A percentile compares a stretch with the other conserved stretches of the same genome.
phyloP scores from a whole-genome alignment of 1,140 invertebrate genomes.

The Microplitis demolitor region DNA sequence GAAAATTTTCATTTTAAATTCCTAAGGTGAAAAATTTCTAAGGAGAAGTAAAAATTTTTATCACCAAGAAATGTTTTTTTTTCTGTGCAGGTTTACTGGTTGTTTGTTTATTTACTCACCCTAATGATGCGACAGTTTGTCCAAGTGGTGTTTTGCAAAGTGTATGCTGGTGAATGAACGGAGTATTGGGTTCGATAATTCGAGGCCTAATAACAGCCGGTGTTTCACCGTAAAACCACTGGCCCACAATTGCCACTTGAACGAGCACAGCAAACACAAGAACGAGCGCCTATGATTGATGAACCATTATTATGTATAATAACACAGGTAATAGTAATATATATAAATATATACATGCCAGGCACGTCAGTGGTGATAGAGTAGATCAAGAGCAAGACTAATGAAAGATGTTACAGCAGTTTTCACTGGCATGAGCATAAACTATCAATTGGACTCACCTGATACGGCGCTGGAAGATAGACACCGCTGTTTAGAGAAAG shows the following conservation, averaged over 20 bases:
- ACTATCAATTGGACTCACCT: constrained; percentile 54
- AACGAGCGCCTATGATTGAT: constrained; percentile 70
- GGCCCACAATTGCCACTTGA: constrained; percentile 85
- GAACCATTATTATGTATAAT: not conserved
- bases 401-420: not conserved
- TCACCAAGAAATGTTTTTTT: too few relatives aligned
- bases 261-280: constrained; percentile 88
- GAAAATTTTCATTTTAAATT: too few relatives aligned
- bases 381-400: too few relatives aligned
- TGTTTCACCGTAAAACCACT: constrained; percentile 77
- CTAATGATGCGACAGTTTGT: constrained; percentile 55
- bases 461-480: constrained; percentile 90
- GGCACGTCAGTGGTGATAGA: too few relatives aligned
- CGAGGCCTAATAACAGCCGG: constrained; percentile 69
- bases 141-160: constrained; percentile 55
- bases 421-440: not conserved
- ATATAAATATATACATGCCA: too few relatives aligned
- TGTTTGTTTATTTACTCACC: constrained; percentile 37
- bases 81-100: too few relatives aligned
- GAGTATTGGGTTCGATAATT: constrained; percentile 39
- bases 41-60: too few relatives aligned
- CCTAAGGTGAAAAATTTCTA: too few relatives aligned
- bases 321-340: too few relatives aligned
- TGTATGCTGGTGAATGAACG: constrained; percentile 26
- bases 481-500: constrained; percentile 89